A percentile compares a stretch with the other conserved stretches of the same genome.
Evolutionary conservation across 1,140 invertebrate species (phyloP).

Genomic region (Agrilus planipennis): DNA sequence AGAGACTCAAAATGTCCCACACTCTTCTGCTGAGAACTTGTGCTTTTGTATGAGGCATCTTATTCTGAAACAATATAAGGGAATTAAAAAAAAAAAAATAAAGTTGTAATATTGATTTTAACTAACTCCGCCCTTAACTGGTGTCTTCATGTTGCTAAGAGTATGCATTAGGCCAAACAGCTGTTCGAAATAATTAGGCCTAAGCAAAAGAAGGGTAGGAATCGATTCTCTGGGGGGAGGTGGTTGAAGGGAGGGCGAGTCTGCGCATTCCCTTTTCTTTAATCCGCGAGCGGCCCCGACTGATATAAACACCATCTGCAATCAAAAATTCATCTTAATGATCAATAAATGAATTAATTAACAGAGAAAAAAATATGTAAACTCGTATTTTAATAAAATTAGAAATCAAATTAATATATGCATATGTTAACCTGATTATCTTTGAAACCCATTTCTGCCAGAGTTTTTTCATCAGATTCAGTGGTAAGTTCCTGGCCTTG

Average conservation of each 20-base stretch:
- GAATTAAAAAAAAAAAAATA: constrained; percentile 8
- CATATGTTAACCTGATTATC: constrained; percentile 56
- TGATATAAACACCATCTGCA: constrained; percentile 77
- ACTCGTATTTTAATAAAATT: neutral
- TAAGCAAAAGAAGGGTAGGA: constrained; percentile 71
- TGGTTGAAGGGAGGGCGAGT: constrained; percentile 64
- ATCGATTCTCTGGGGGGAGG: constrained; percentile 70
- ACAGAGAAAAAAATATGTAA: neutral
- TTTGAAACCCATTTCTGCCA: constrained; percentile 84
- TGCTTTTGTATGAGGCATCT: constrained; percentile 78
- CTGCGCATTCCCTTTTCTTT: constrained; percentile 56
- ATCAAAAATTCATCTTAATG: constrained; percentile 11
- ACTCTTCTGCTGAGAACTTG: constrained; percentile 79
- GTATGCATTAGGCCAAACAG: constrained; percentile 83
- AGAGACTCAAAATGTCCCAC: constrained; percentile 85
- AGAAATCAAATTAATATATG: no score
- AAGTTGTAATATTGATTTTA: constrained; percentile 4
- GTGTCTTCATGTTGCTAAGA: constrained; percentile 69
- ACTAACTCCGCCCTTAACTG: constrained; percentile 51
- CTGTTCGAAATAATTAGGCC: constrained; percentile 80
- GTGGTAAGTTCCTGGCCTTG: constrained; percentile 85
- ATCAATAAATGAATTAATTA: neutral
- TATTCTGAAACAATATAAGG: constrained; percentile 42
- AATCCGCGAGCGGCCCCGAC: constrained; percentile 66
- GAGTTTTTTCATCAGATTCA: constrained; percentile 85